Base-by-base conservation (phyloP, 1,140 invertebrate species). In the Nomia melanderi region DNA sequence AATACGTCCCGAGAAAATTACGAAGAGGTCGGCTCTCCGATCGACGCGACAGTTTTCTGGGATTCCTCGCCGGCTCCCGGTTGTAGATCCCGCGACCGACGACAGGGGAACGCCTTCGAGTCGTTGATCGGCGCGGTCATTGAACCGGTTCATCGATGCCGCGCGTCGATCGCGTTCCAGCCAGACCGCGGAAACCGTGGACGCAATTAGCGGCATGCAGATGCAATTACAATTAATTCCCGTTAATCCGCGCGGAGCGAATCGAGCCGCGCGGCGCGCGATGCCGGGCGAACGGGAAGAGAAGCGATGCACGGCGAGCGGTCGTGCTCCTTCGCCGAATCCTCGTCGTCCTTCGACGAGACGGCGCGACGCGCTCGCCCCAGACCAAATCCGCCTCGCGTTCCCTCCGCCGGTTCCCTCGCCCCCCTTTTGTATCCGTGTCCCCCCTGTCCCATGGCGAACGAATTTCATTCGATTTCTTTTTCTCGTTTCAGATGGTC, bases 401-500 rank as follows among this genome's bases (percentile, higher is more conserved):
- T 9, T 14, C 1, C 41, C n/a, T 74, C 11, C n/a, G 36, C 33
- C 27, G 62, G 44, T 56, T 39, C 14, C 44, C 36, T 62, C 47
- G 31, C 44, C 23, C 47, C n/a, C 44, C 72, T 36, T 63, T 67
- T 64, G 31, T 60, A n/a, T 59, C 62, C 60, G 27, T 78, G n/a
- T 57, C 27, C 60, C 62, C 73, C 69, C 39, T n/a, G n/a, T n/a
- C n/a, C n/a, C n/a, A n/a, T n/a, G n/a, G 20, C 76, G 62, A 77
- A 85, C 71, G 59, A 41, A 85, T 84, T 72, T 82, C 79, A 82
- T 84, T 82, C 77, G 41, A 74, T 71, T 74, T 81, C 79, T 87
- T 90, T 92, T 90, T 95, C 93, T 93, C 90, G 89, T 96, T 97
- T 85, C 96, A 99, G 98, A 99, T 99, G 99, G 98, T 99, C 92